These are phyloP conservation scores for Melinaea marsaeus DNA, from an alignment of 2,888 invertebrate genomes.

Conservation along the genomic window DNA sequence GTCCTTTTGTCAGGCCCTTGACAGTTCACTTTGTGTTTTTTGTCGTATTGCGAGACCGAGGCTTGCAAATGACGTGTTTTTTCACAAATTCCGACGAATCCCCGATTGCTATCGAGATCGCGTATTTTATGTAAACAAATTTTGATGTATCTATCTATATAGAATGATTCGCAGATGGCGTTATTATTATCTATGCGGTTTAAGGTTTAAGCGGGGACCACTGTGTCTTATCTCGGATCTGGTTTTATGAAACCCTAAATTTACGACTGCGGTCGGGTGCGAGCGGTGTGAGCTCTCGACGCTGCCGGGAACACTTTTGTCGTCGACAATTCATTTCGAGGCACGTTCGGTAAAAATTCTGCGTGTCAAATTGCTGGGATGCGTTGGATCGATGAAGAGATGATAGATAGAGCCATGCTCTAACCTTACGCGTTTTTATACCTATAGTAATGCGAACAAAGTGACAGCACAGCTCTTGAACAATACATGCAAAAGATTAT, in stretches of 20 bases:
- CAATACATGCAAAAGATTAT: too few relatives aligned
- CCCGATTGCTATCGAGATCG: conserved; percentile 65
- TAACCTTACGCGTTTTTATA: neutral
- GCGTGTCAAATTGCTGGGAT: conserved; percentile 64
- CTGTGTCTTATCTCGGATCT: conserved; percentile 77
- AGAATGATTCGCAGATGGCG: conserved; percentile 71
- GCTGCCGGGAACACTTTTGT: conserved; percentile 73
- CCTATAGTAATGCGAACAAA: too few relatives aligned
- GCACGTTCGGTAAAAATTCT: conserved; percentile 72
- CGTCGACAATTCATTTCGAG: conserved; percentile 69
- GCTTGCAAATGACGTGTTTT: conserved; percentile 60
- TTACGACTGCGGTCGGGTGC: conserved; percentile 75
- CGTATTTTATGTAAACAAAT: conserved; percentile 77
- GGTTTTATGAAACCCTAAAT: conserved; percentile 79
- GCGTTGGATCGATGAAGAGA: conserved; percentile 52
- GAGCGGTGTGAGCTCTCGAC: conserved; percentile 70
- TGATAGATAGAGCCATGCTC: conserved; percentile 32
- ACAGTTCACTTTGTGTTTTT: conserved; percentile 63
- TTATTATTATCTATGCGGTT: conserved; percentile 70
- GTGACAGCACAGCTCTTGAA: too few relatives aligned
- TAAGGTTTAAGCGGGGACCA: conserved; percentile 74
- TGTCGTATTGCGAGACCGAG: conserved; percentile 54
- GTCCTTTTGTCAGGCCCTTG: conserved; percentile 70
- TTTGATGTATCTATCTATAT: conserved; percentile 57
- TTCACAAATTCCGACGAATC: conserved; percentile 60